Conservation (phyloP, 2,888 invertebrate species). For the Rhabditoides inermis region DNA sequence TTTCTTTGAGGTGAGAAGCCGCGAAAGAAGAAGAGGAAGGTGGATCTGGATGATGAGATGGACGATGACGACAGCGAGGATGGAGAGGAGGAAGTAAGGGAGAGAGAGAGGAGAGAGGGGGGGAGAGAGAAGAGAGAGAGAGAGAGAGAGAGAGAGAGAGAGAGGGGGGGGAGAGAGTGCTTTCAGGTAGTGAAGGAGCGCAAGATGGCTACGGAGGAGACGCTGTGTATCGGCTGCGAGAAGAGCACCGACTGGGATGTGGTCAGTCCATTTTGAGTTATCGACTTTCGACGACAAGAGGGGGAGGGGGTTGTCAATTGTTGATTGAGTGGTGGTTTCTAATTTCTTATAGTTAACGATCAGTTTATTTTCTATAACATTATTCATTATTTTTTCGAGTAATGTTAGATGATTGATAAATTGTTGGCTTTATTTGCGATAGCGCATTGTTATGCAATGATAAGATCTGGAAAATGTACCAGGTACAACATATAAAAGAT, state of each 20-base stretch:
- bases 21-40: conserved; percentile 31
- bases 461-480: no score
- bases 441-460: no score
- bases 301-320: not conserved
- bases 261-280: conserved; percentile 47
- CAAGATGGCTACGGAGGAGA: conserved; percentile 59
- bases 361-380: not conserved
- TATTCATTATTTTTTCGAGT: no score
- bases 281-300: not conserved
- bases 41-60: conserved; percentile 15
- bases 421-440: no score
- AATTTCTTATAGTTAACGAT: not conserved
- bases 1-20: no score
- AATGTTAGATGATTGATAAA: no score
- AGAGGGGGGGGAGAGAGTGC: no score
- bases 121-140: conserved; percentile 60
- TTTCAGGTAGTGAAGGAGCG: conserved; percentile 53
- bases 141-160: conserved; percentile 53
- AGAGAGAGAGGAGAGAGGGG: conserved; percentile 47
- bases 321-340: not conserved
- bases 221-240: conserved; percentile 79
- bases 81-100: conserved; percentile 27
- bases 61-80: conserved; percentile 19
- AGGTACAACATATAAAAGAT: no score
- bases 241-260: conserved; percentile 89